Conservation (phyloP, 2,888 invertebrate genomes). For the Torymus auratus region DNA sequence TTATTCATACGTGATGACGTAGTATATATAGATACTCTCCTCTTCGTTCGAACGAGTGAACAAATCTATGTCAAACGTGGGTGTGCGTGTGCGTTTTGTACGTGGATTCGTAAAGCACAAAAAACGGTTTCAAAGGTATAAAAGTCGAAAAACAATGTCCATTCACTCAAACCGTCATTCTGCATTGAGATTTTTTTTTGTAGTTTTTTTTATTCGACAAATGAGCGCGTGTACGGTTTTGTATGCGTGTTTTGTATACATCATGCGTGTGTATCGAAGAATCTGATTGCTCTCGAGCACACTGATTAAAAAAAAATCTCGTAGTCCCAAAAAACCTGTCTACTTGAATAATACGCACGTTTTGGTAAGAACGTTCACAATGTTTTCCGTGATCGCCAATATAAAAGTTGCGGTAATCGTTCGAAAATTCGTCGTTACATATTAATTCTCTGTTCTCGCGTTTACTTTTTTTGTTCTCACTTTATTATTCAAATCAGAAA, state of each 20-base stretch:
- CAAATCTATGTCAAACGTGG: no score
- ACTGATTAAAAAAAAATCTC: constrained; percentile 27
- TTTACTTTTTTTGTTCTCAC: background rate
- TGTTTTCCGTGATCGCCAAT: constrained; percentile 2
- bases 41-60: no score
- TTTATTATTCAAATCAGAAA: constrained; percentile 9
- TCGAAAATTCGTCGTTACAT: background rate
- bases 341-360: constrained; percentile 18
- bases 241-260: background rate
- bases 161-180: background rate
- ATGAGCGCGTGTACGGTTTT: background rate
- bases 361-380: constrained; percentile 8
- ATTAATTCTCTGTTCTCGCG: background rate
- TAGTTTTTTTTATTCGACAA: no score
- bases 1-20: no score
- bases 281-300: constrained; percentile 1
- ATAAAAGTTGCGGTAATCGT: constrained; percentile 28
- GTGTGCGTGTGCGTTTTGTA: no score
- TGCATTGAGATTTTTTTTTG: no score
- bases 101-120: background rate
- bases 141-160: constrained; percentile 9
- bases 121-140: constrained; percentile 29
- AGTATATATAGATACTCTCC: background rate
- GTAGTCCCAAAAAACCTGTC: constrained; percentile 18
- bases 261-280: background rate